phyloP scores from a whole-genome alignment of 2,797 vertebrate genomes.

The Leptodactylus fallax region DNA sequence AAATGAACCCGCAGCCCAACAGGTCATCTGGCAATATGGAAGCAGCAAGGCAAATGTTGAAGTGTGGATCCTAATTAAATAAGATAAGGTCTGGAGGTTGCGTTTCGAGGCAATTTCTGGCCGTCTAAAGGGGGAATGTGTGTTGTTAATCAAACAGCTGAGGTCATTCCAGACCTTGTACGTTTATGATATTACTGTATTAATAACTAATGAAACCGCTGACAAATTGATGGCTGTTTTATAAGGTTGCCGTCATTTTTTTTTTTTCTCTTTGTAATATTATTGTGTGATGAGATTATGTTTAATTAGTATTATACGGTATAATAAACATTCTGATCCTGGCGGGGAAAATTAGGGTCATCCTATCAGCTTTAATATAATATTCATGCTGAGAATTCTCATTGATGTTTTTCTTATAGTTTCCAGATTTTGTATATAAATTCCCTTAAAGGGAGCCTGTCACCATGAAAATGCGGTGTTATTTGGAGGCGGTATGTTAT shows the following conservation, averaged over 20 bases:
- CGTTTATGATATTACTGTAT: constrained; percentile 25
- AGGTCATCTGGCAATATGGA: constrained; percentile 18
- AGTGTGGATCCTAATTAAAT: constrained; percentile 53
- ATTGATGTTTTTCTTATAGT: neutral
- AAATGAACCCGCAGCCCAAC: constrained; percentile 14
- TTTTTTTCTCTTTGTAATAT: neutral
- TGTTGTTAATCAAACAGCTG: constrained; percentile 44
- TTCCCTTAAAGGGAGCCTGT: neutral
- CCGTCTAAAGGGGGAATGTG: constrained; percentile 2
- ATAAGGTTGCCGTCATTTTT: constrained; percentile 9
- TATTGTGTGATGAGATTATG: neutral
- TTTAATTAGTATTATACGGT: neutral
- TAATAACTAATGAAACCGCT: constrained; percentile 29
- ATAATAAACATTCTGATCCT: neutral
- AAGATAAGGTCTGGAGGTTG: constrained; percentile 53
- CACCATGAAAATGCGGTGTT: too few relatives aligned
- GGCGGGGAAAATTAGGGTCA: neutral
- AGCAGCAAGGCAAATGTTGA: constrained; percentile 22
- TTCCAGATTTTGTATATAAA: neutral
- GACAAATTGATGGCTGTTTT: constrained; percentile 19
- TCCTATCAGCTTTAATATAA: neutral
- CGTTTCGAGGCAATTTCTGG: constrained; percentile 29
- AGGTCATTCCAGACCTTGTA: constrained; percentile 21
- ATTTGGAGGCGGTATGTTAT: too few relatives aligned
- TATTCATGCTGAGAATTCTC: neutral